Conservation (phyloP, 2,113 vertebrate species). For the Oryzias celebensis region DNA sequence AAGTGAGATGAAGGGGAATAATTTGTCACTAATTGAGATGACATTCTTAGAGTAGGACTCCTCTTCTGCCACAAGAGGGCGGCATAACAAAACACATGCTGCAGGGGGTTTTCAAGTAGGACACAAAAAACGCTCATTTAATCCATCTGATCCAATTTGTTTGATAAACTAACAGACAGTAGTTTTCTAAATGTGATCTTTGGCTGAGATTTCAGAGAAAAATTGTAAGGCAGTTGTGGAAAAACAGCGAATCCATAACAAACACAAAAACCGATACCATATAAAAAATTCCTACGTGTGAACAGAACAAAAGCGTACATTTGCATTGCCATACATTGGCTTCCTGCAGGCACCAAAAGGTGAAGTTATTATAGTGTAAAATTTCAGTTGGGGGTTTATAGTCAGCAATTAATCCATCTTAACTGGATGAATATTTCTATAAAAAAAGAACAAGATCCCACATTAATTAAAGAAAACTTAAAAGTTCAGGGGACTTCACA, state of each 20-base stretch:
- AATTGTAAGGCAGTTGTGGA: conserved; percentile 72
- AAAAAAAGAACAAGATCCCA: conserved; percentile 17
- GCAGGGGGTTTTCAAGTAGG: neutral
- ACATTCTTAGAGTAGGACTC: conserved; percentile 60
- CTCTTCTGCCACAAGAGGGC: conserved; percentile 69
- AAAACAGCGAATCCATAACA: conserved; percentile 48
- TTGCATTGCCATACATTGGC: conserved; percentile 39
- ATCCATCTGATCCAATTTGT: too few relatives aligned
- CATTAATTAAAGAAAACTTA: conserved; percentile 1
- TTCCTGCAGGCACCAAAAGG: conserved; percentile 51
- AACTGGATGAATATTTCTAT: conserved; percentile 25
- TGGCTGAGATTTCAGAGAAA: conserved; percentile 69
- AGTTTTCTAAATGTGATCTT: conserved; percentile 68
- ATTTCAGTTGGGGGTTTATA: conserved; percentile 13
- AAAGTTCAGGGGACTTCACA: conserved; percentile 5
- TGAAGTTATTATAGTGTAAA: conserved; percentile 19
- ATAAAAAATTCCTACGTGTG: conserved; percentile 31
- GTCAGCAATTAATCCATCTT: conserved; percentile 12
- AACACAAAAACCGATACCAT: conserved; percentile 15
- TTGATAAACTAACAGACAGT: too few relatives aligned
- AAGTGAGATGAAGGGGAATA: conserved; percentile 71
- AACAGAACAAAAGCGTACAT: conserved; percentile 34
- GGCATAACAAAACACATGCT: conserved; percentile 39
- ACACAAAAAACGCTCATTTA: neutral
- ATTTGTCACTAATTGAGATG: conserved; percentile 68